These are phyloP conservation scores for Microcebus ravelobensis DNA, from an alignment of 2,113 vertebrate genomes.

Conservation along the genomic window DNA sequence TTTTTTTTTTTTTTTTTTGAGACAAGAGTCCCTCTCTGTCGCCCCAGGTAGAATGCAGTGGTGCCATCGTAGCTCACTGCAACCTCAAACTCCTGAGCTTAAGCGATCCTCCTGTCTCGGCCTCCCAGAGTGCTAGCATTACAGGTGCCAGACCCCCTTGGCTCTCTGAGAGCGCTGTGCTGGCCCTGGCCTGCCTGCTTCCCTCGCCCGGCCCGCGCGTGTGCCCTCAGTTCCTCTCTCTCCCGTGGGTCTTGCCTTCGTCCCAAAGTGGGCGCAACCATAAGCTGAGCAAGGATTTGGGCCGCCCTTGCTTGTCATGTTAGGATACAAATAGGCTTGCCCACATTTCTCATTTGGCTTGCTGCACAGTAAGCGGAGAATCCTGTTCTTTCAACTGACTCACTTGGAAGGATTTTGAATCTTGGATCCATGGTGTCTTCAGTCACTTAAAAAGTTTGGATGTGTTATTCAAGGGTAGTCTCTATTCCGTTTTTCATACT, in stretches of 20 bases:
- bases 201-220: not conserved
- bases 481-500: not conserved
- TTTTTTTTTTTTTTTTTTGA: no score
- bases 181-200: not conserved
- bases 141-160: no score
- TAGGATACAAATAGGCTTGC: not conserved
- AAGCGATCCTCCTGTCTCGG: no score
- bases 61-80: no score
- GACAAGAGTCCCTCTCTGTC: no score
- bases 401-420: not conserved
- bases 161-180: not conserved
- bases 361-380: not conserved
- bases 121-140: no score
- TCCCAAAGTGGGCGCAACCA: not conserved
- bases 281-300: not conserved
- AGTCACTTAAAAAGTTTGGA: not conserved
- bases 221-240: not conserved
- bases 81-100: no score
- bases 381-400: not conserved
- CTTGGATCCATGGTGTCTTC: not conserved
- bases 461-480: not conserved
- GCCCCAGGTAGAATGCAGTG: no score
- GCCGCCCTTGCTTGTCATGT: not conserved
- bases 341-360: not conserved
- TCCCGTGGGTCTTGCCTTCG: not conserved